These are phyloP conservation scores for Illadopsis cleaveri DNA, from an alignment of 2,113 vertebrate species.

Conservation along the genomic window DNA sequence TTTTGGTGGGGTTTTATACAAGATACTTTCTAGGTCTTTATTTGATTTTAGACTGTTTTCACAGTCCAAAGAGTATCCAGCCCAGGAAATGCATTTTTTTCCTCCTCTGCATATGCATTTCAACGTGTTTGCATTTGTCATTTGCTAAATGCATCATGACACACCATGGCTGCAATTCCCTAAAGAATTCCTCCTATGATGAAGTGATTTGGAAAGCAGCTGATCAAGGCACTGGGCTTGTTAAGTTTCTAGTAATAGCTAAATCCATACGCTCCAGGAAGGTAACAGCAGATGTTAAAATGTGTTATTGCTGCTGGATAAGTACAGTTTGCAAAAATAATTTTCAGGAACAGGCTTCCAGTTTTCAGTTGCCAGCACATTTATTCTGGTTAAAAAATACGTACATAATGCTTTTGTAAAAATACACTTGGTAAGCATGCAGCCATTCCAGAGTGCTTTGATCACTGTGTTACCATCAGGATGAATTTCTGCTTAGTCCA, in stretches of 20 bases:
- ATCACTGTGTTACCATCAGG: not conserved
- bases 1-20: not conserved
- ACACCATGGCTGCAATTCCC: not conserved
- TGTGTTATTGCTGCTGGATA: conserved; percentile 17
- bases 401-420: not conserved
- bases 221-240: not conserved
- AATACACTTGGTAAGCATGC: not conserved
- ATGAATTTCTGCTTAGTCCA: conserved; percentile 1
- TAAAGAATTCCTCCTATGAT: not conserved
- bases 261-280: not conserved
- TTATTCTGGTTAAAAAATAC: conserved; percentile 23
- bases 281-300: conserved; percentile 48
- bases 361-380: conserved; percentile 9
- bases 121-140: not conserved
- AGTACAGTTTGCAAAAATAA: conserved; percentile 44
- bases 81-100: not conserved
- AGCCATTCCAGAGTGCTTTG: not conserved
- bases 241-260: conserved; percentile 6
- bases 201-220: conserved; percentile 16
- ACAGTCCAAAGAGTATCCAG: not conserved
- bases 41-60: not conserved
- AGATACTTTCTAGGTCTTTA: not conserved
- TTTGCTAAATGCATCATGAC: conserved; percentile 1
- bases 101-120: not conserved
- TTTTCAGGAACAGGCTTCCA: conserved; percentile 24